Conservation (phyloP, 2,888 invertebrate species). For the Sarcophaga carnaria region DNA sequence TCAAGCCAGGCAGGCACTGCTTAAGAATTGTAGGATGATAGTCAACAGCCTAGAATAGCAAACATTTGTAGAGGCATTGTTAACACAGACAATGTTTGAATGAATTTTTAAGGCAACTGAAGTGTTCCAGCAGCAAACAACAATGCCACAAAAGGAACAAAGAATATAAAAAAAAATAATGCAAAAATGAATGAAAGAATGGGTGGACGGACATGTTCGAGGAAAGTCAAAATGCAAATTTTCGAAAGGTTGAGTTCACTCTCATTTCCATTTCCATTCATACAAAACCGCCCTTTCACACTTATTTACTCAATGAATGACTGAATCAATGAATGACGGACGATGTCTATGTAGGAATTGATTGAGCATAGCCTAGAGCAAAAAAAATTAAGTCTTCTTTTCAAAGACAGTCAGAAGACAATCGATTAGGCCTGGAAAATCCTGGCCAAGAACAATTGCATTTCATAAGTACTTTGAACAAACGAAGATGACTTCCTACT, state of each 20-base stretch:
- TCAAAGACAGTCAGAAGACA: conserved; percentile 34
- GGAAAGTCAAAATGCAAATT: conserved; percentile 81
- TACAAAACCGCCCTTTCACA: conserved; percentile 76
- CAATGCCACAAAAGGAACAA: neutral
- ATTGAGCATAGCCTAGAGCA: conserved; percentile 4
- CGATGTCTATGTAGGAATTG: neutral
- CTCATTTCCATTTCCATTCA: conserved; percentile 64
- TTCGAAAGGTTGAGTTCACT: conserved; percentile 58
- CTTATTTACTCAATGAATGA: conserved; percentile 70
- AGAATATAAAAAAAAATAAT: neutral
- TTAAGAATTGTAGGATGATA: neutral
- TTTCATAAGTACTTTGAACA: conserved; percentile 49
- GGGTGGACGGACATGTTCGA: conserved; percentile 16
- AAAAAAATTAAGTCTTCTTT: conserved; percentile 53
- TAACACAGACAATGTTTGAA: conserved; percentile 23
- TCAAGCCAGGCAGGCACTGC: too few species aligned
- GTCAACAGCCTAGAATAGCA: neutral
- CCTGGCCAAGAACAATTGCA: conserved; percentile 51
- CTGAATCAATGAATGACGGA: conserved; percentile 48
- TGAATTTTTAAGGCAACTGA: conserved; percentile 67
- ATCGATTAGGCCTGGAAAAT: conserved; percentile 35
- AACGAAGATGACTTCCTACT: conserved; percentile 75
- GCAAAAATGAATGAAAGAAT: conserved; percentile 17
- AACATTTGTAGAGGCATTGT: conserved; percentile 41
- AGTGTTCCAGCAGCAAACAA: conserved; percentile 62